Percentiles rank a stretch among this genome's conserved stretches.
phyloP scores from a whole-genome alignment of 2,113 vertebrate species.

The Crotalus horridus region DNA sequence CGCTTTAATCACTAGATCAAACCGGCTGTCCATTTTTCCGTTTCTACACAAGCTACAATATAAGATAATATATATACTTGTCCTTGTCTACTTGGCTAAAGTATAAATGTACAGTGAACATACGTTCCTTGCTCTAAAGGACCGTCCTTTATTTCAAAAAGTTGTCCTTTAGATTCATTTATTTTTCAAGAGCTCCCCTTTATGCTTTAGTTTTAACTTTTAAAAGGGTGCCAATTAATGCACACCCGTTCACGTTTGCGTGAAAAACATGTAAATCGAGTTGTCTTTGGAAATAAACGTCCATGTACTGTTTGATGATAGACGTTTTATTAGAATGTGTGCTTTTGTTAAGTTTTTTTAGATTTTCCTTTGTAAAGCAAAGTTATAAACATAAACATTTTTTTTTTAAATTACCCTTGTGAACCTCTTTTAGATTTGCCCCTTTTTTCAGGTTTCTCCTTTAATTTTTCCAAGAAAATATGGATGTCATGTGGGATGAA shows the following conservation, averaged over 20 bases:
- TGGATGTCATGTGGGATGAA: not conserved
- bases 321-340: not conserved
- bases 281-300: not conserved
- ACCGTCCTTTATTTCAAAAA: too few relatives aligned
- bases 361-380: not conserved
- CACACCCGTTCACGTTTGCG: fast-evolving
- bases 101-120: too few relatives aligned
- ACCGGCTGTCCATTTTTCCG: too few relatives aligned
- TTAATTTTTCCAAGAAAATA: not conserved
- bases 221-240: not conserved
- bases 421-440: not conserved
- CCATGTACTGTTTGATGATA: not conserved
- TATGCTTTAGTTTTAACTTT: not conserved
- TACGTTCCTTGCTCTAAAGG: too few relatives aligned
- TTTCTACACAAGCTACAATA: too few relatives aligned
- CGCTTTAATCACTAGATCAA: too few relatives aligned
- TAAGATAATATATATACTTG: too few relatives aligned
- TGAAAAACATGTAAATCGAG: not conserved
- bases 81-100: too few relatives aligned
- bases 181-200: not conserved
- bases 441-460: not conserved
- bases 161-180: too few relatives aligned
- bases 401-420: not conserved
- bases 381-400: not conserved
- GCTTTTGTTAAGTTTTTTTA: not conserved